These are phyloP conservation scores for Uloborus plumipes DNA, from an alignment of 2,888 invertebrate genomes.

Conservation along the genomic window DNA sequence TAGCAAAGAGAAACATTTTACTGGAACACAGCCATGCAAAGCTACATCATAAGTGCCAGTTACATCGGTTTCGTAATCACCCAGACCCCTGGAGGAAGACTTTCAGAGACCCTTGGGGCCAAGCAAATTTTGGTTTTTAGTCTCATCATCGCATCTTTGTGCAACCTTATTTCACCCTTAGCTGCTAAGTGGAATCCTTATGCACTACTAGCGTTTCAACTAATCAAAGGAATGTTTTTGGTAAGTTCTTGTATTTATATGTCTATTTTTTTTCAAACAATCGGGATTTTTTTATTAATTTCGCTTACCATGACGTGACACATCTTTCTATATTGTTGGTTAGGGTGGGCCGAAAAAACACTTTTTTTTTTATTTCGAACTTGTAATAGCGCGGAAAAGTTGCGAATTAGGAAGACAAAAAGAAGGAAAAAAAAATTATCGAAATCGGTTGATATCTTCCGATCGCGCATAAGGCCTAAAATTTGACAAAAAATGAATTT, in stretches of 20 bases:
- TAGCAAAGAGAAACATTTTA: constrained; percentile 27
- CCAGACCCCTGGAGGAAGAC: constrained; percentile 85
- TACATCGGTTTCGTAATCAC: constrained; percentile 91
- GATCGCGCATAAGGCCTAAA: no score
- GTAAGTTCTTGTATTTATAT: background rate
- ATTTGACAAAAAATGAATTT: no score
- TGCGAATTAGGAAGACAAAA: no score
- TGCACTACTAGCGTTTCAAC: constrained; percentile 16
- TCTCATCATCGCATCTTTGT: constrained; percentile 74
- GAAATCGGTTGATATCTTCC: no score
- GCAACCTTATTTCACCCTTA: constrained; percentile 24
- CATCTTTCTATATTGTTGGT: no score
- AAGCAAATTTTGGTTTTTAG: constrained; percentile 86
- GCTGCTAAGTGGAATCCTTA: constrained; percentile 14
- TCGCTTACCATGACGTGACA: no score
- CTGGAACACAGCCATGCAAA: constrained; percentile 84
- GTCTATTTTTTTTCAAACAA: no score
- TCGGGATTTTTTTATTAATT: no score
- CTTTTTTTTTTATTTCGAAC: no score
- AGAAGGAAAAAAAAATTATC: no score
- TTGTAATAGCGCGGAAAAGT: no score
- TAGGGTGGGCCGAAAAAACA: no score
- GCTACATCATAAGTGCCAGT: constrained; percentile 85
- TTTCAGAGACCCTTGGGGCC: constrained; percentile 87
- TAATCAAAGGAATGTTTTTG: constrained; percentile 30